Evolutionary conservation across 2,888 invertebrate genomes (phyloP).

Genomic region (Campoletis raptor): DNA sequence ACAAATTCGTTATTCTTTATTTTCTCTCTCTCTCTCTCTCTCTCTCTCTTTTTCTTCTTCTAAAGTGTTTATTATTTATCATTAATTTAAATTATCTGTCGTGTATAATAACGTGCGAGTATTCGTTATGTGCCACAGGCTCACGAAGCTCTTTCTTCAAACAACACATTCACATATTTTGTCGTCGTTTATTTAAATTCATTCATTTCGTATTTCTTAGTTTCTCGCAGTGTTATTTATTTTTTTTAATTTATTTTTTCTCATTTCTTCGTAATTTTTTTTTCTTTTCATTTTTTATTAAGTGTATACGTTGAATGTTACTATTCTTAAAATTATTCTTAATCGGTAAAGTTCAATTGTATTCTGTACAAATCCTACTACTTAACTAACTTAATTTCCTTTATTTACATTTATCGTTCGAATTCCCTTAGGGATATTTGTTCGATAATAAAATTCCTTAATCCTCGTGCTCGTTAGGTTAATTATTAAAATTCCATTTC

Average conservation of each 20-base stretch:
- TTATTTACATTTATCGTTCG: constrained; percentile 63
- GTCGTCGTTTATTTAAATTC: constrained; percentile 46
- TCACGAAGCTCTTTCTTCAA: constrained; percentile 81
- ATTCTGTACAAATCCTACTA: constrained; percentile 82
- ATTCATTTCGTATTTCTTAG: constrained; percentile 45
- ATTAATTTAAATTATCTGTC: constrained; percentile 18
- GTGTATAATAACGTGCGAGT: constrained; percentile 42
- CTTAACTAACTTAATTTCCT: constrained; percentile 70
- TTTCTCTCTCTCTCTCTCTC: constrained; percentile 18
- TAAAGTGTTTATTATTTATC: background rate
- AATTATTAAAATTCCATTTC: background rate
- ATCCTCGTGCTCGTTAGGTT: constrained; percentile 13
- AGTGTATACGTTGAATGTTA: constrained; percentile 52
- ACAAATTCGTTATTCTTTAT: background rate
- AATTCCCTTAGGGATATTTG: constrained; percentile 46
- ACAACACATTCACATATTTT: constrained; percentile 78
- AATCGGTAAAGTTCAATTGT: constrained; percentile 74
- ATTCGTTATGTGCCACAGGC: constrained; percentile 77
- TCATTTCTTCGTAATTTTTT: constrained; percentile 57
- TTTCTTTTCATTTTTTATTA: constrained; percentile 60
- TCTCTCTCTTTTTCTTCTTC: constrained; percentile 5
- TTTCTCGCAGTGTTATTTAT: background rate
- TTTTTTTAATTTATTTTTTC: constrained; percentile 72
- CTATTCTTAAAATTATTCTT: constrained; percentile 56
- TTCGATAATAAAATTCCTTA: constrained; percentile 38